These are phyloP conservation scores for Columba livia DNA, from an alignment of 2,113 vertebrate species.

Conservation along the genomic window DNA sequence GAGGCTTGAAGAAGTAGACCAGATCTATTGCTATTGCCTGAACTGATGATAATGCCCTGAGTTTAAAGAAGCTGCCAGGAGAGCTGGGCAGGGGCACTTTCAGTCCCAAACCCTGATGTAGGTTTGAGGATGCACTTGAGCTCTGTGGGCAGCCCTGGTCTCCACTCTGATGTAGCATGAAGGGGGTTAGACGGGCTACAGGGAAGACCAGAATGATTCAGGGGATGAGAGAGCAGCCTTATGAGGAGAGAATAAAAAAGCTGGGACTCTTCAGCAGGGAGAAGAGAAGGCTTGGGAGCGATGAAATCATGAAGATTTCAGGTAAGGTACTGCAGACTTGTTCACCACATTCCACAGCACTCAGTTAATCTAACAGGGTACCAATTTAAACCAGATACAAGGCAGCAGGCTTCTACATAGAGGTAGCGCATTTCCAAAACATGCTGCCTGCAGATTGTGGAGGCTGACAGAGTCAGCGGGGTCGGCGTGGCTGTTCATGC, in stretches of 20 bases:
- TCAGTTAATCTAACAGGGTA: not conserved
- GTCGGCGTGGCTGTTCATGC: accelerated
- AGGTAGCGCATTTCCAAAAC: not conserved
- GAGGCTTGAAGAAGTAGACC: not conserved
- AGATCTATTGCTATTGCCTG: not conserved
- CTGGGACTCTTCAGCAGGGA: not conserved
- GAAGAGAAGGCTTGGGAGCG: not conserved
- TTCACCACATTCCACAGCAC: not conserved
- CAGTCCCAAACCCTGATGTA: not conserved
- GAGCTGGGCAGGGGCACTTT: not conserved
- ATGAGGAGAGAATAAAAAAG: not conserved
- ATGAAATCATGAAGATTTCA: not conserved
- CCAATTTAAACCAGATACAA: not conserved
- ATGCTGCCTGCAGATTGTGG: not conserved
- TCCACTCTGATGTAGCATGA: not conserved
- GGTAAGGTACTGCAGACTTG: not conserved
- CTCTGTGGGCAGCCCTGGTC: not conserved
- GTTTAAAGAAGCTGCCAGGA: not conserved
- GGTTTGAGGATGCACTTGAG: not conserved
- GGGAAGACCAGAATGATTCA: not conserved
- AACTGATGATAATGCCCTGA: not conserved
- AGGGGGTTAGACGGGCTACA: not conserved
- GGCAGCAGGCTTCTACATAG: not conserved
- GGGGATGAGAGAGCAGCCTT: not conserved
- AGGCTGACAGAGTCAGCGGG: not conserved